Base-by-base conservation (phyloP, 2,113 vertebrate species). In the Nyctibius bracteatus region DNA sequence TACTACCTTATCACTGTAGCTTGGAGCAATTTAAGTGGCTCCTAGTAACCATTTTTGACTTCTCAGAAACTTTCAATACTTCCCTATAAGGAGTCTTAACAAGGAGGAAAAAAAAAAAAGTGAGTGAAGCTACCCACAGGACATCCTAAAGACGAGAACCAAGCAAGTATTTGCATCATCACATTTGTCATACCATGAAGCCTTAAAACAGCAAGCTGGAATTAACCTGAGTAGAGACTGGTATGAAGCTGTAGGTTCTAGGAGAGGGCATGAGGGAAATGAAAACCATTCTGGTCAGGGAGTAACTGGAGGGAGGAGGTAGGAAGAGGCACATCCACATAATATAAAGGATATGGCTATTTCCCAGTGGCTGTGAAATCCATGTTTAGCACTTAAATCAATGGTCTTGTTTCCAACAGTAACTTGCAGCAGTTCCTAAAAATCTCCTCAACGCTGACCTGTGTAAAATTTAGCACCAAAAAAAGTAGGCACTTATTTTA, bases 301-400 rank as follows among this genome's bases (percentile, higher is more conserved):
- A 92, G 67, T 78, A 92, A 71, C 92, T 46, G 39, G 44, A 79
- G 71, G 82, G 74, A 97, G 58, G 82, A 94, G 66, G 86, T 82
- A 81, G 62, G 81, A 94, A 93, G 58, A 92, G 27, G 44, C 47
- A 90, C 25, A 86, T 88, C 67, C 63, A 86, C 24, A 4, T 43
- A 86, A 86, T 57, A 94, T 23, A 93, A 81, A 93, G 66, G 41
- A 88, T 54, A 92, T 8, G n/a, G 67, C 59, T 84, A 35, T 73
- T 94, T 92, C 73, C 51, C 67, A 67, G 51, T 73, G 91, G 30
- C 81, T 72, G 57, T 71, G 83, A 92, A 95, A 83, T 86, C 95
- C 92, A 84, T 35, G 78, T 96, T 97, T 95, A 97, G 95, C 77
- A 85, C 52, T 75, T 80, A 92, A 96, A 96, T 96, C 88, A 94